Evolutionary conservation across 2,113 vertebrate species (phyloP), one percentile per base, ranked within the genome.

Genomic region (Chascanopsetta lugubris): DNA sequence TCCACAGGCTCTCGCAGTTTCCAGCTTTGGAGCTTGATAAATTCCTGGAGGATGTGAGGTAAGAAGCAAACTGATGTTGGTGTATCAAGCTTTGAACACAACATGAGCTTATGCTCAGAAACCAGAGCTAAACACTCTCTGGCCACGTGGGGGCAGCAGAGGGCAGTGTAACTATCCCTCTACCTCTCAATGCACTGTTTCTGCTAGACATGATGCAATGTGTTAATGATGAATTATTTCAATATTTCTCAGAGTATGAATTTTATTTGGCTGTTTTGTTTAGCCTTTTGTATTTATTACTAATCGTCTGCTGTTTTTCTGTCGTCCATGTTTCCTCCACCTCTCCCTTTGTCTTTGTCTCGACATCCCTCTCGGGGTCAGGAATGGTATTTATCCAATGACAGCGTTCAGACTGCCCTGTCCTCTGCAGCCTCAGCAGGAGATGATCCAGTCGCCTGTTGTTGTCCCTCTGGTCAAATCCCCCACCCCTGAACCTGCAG

Each of bases 21-120:
- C 97, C 97, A 59, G 96, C 96, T 0, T 79, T 98, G 83, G 97
- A 99, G 82, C 77, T 99, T 71, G 97, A 98, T 89, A 98, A 99
- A 77, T 99, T 98, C 85, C 90, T 98, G 66, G 97, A 98, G 88
- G 97, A 98, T 85, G 97, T 99, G 56, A 95, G 96, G 97, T 98
- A 72, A 93, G 91, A 79, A 65, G 7, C 21, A 17, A 29, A 27
- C 17, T 18, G 11, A 2, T 38, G 4, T 18, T 27, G n/a, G 0
- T 54, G 25, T 56, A 10, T 7, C 8, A 21, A 47, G 12, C 2
- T 38, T 38, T 38, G n/a, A n/a, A n/a, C n/a, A n/a, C n/a, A n/a
- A n/a, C n/a, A n/a, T 38, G 13, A 38, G 36, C 36, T n/a, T n/a
- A 9, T 63, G 12, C 22, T 20, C 24, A 26, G 34, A 6, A 26